These are phyloP conservation scores for Cantharis flavilabris DNA, from an alignment of 2,888 invertebrate species.

Conservation along the genomic window DNA sequence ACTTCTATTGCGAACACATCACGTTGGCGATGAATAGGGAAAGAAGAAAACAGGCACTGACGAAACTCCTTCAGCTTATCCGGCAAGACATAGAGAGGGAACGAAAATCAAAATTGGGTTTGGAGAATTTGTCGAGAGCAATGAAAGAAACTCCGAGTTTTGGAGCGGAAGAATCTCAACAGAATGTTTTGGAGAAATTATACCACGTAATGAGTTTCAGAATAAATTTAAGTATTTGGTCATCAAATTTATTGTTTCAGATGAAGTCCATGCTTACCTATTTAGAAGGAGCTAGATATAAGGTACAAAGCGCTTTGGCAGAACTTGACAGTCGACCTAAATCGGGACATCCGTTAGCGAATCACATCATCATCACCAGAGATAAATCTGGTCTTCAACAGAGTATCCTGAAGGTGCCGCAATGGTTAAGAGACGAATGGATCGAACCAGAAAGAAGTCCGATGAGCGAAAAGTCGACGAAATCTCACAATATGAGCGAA, in stretches of 20 bases:
- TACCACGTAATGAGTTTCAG: conserved; percentile 71
- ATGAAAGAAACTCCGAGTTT: conserved; percentile 85
- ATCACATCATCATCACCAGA: conserved; percentile 84
- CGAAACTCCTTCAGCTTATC: conserved; percentile 83
- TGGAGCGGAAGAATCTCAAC: conserved; percentile 86
- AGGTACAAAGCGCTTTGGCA: conserved; percentile 80
- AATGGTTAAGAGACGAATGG: conserved; percentile 73
- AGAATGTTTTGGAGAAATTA: conserved; percentile 89
- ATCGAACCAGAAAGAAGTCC: conserved; percentile 54
- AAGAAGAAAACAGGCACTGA: conserved; percentile 82
- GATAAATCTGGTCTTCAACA: conserved; percentile 90
- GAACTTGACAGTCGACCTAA: conserved; percentile 81
- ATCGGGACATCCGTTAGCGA: conserved; percentile 78
- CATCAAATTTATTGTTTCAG: conserved; percentile 58
- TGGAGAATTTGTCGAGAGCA: conserved; percentile 87
- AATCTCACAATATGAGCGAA: conserved; percentile 55
- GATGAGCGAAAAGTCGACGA: conserved; percentile 50
- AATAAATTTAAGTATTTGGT: background rate
- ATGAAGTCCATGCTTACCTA: conserved; percentile 92
- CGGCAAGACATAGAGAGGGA: conserved; percentile 89
- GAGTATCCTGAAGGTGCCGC: conserved; percentile 81
- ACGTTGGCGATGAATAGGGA: conserved; percentile 92
- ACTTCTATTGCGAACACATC: conserved; percentile 94
- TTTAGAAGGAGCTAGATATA: conserved; percentile 87
- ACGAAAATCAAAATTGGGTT: conserved; percentile 83